Evolutionary conservation across 2,113 vertebrate species (phyloP).

Genomic region (Paradoxurus hermaphroditus): DNA sequence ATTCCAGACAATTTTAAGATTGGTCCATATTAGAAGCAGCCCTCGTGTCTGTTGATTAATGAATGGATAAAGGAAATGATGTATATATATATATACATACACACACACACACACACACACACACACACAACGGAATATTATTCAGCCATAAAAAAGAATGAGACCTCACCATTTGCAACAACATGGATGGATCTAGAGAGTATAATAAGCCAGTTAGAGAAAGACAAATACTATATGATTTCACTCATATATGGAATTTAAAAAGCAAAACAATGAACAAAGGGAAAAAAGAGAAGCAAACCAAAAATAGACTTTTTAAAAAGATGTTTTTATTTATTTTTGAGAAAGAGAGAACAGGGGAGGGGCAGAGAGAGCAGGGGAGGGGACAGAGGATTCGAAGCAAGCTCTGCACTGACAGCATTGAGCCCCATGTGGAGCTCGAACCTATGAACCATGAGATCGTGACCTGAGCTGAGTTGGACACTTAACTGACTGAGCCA

Average conservation of each 20-base stretch:
- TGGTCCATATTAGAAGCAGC: background rate
- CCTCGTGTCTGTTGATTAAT: background rate
- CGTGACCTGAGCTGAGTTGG: too few relatives aligned
- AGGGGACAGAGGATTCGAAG: too few relatives aligned
- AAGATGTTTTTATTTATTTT: too few relatives aligned
- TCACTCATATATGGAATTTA: background rate
- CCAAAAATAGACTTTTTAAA: background rate
- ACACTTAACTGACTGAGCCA: too few relatives aligned
- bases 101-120: too few relatives aligned
- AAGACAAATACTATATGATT: background rate
- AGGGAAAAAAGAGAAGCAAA: background rate
- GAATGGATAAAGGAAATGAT: background rate
- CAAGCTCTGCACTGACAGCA: too few relatives aligned
- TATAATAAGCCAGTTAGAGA: background rate
- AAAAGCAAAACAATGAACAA: background rate
- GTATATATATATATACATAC: too few relatives aligned
- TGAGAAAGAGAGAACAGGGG: too few relatives aligned
- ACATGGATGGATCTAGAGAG: background rate
- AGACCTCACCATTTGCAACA: background rate
- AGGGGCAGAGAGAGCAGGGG: too few relatives aligned
- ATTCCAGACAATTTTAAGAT: background rate
- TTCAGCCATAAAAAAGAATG: background rate
- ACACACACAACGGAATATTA: background rate
- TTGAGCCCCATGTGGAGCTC: too few relatives aligned
- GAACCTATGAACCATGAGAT: too few relatives aligned